Evolutionary conservation across 2,888 invertebrate species (phyloP).

Genomic region (Chaetogeoica ovagalla): DNA sequence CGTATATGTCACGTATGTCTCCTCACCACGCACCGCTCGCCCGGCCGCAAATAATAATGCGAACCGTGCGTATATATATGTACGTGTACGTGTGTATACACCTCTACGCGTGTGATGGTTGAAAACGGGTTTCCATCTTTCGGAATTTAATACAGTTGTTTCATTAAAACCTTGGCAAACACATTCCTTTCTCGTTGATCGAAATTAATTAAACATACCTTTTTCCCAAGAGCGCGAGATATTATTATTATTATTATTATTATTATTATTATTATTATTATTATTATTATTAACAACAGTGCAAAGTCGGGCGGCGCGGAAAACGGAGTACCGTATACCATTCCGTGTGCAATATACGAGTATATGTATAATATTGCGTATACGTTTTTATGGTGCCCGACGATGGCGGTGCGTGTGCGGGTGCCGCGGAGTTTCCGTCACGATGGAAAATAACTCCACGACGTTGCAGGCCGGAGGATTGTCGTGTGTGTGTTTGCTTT

Average conservation of each 20-base stretch:
- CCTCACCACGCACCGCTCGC: neutral
- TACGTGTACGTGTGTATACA: neutral
- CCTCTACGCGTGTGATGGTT: no score
- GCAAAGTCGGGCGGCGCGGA: no score
- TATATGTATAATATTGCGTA: no score
- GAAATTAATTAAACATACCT: constrained; percentile 53
- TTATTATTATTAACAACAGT: constrained; percentile 9
- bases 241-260: constrained; percentile 48
- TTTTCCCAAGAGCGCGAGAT: constrained; percentile 47
- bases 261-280: constrained; percentile 24
- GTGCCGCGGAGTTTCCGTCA: constrained; percentile 6
- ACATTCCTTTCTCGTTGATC: constrained; percentile 52
- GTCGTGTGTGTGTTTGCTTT: constrained; percentile 41
- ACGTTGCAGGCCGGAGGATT: no score
- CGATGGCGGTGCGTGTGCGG: neutral
- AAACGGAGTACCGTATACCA: no score
- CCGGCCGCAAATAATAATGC: neutral
- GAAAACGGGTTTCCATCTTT: constrained; percentile 49
- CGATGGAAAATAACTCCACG: constrained; percentile 33
- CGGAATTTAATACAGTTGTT: constrained; percentile 53
- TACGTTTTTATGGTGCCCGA: constrained; percentile 39
- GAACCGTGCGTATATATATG: neutral
- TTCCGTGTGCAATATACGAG: no score
- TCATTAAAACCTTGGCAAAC: constrained; percentile 53
- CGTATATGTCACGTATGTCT: constrained; percentile 40